phyloP scores from a whole-genome alignment of 2,888 invertebrate species.

The Eumerus sabulonum region DNA sequence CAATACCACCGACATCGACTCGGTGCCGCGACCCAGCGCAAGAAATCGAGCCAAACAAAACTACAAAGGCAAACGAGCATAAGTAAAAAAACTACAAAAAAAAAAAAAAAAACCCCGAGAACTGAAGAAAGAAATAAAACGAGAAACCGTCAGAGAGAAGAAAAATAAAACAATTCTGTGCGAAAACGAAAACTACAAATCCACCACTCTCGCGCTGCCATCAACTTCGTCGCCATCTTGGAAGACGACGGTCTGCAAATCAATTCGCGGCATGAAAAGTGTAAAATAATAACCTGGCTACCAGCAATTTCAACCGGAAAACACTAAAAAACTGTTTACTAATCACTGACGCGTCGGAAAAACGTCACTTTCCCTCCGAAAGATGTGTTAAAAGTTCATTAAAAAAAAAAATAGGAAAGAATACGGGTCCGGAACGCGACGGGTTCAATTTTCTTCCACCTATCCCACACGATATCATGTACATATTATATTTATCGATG shows the following conservation, averaged over 20 bases:
- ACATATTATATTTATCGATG: too few species aligned
- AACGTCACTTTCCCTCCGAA: constrained; percentile 18
- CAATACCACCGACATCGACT: too few species aligned
- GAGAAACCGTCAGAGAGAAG: constrained; percentile 65
- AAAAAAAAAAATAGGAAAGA: constrained; percentile 46
- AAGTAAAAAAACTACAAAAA: constrained; percentile 25
- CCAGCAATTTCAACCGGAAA: constrained; percentile 48
- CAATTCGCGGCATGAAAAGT: constrained; percentile 62
- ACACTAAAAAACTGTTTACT: constrained; percentile 47
- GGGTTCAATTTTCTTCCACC: not conserved
- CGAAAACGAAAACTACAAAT: constrained; percentile 69
- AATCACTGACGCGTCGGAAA: constrained; percentile 15
- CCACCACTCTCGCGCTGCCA: constrained; percentile 64
- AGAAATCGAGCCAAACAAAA: constrained; percentile 12
- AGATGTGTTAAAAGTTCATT: constrained; percentile 39
- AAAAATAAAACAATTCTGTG: constrained; percentile 69
- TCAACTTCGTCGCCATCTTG: constrained; percentile 70
- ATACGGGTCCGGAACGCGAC: constrained; percentile 26
- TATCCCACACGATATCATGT: too few species aligned
- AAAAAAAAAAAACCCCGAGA: constrained; percentile 22
- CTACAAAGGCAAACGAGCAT: too few species aligned
- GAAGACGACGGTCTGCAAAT: constrained; percentile 68
- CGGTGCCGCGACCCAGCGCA: too few species aligned
- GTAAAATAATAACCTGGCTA: constrained; percentile 33
- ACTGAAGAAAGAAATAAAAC: constrained; percentile 34